Conservation (phyloP, 2,888 invertebrate species). For the Cataglyphis livida region DNA sequence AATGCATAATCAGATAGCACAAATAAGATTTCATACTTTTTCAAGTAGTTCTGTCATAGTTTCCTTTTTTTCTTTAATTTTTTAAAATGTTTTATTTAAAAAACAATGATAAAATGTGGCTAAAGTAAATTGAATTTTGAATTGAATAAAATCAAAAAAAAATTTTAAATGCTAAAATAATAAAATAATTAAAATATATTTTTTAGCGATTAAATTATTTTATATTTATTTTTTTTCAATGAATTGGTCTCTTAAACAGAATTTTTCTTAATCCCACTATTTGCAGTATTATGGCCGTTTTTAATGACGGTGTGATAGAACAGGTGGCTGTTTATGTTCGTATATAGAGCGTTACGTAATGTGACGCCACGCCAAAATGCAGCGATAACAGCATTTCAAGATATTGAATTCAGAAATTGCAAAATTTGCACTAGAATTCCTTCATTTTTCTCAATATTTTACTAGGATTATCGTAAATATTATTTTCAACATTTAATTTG, state of each 20-base stretch:
- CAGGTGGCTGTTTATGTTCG: constrained; percentile 28
- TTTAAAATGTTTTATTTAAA: neutral
- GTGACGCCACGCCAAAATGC: constrained; percentile 7
- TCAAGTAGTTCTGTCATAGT: no score
- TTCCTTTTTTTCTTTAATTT: neutral
- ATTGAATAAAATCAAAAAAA: neutral
- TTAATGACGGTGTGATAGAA: constrained; percentile 10
- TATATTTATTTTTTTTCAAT: neutral
- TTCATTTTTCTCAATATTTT: neutral
- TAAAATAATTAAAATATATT: neutral
- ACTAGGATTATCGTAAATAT: neutral
- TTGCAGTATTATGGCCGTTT: neutral
- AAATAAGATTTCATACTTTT: no score
- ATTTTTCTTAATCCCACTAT: neutral
- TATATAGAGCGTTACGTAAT: constrained; percentile 39
- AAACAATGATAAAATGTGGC: neutral
- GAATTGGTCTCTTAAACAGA: neutral
- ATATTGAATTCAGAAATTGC: neutral
- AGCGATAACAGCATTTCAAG: neutral
- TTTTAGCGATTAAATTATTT: neutral
- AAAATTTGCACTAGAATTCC: neutral
- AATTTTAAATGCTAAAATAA: neutral
- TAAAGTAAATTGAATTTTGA: neutral
- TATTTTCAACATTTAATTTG: neutral
- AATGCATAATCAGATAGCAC: no score